Percentiles rank a stretch among this genome's conserved stretches.
phyloP scores from a whole-genome alignment of 1,140 invertebrate genomes.

The Listronotus bonariensis region DNA sequence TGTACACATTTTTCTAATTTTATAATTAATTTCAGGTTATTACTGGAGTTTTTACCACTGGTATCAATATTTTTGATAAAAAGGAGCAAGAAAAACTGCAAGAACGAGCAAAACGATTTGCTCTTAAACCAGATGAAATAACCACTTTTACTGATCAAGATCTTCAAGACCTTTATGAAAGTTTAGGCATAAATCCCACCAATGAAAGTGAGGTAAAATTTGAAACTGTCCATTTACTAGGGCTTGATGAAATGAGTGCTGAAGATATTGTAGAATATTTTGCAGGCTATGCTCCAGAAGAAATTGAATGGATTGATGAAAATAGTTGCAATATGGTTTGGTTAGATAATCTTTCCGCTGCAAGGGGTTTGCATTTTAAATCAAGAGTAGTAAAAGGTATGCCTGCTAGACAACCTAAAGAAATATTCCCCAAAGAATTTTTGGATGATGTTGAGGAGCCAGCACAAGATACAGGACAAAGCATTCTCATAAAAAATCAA shows the following conservation, averaged over 20 bases:
- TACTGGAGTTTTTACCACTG: constrained; percentile 60
- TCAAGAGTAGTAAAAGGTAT: constrained; percentile 60
- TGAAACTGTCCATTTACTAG: constrained; percentile 75
- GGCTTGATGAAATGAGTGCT: constrained; percentile 74
- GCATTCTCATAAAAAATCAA: constrained; percentile 49
- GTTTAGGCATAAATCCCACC: constrained; percentile 66
- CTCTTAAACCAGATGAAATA: constrained; percentile 61
- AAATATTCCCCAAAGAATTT: constrained; percentile 56
- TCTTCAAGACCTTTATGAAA: constrained; percentile 67
- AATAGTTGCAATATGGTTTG: constrained; percentile 81
- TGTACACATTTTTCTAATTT: constrained; percentile 46
- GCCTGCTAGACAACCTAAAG: constrained; percentile 48
- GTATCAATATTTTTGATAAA: constrained; percentile 66
- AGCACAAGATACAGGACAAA: constrained; percentile 52
- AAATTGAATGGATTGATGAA: constrained; percentile 82
- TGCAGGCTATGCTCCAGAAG: constrained; percentile 70
- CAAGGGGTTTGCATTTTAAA: constrained; percentile 68
- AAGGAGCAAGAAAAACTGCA: constrained; percentile 67
- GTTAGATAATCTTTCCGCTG: constrained; percentile 71
- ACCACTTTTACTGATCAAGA: constrained; percentile 61
- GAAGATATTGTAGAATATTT: constrained; percentile 82
- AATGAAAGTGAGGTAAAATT: constrained; percentile 69
- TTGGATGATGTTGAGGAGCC: constrained; percentile 52
- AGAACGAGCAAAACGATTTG: constrained; percentile 73
- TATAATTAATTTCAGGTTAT: constrained; percentile 57